Conservation (phyloP, 2,888 invertebrate species). For the Ligdia adustata region DNA sequence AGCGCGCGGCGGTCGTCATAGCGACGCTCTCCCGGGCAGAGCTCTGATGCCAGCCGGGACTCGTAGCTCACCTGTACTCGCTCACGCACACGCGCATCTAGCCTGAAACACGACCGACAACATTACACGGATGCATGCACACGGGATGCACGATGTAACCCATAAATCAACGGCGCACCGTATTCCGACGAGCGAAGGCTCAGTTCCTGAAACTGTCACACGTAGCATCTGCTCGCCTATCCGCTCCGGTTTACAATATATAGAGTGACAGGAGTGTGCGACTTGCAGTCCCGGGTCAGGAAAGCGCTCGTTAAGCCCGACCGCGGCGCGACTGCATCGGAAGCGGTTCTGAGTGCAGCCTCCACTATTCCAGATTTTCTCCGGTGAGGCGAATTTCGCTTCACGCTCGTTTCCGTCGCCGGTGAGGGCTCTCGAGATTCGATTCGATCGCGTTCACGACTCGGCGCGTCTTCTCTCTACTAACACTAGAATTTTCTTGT, state of each 20-base stretch:
- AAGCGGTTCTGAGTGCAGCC: slow-evolving; percentile 50
- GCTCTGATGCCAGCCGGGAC: slow-evolving; percentile 30
- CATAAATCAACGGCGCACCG: slow-evolving; percentile 45
- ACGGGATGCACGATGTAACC: slow-evolving; percentile 42
- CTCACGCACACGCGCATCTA: slow-evolving; percentile 28
- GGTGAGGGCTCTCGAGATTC: slow-evolving; percentile 50
- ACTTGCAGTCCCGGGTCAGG: slow-evolving; percentile 56
- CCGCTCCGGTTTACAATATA: slow-evolving; percentile 48
- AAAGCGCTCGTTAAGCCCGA: slow-evolving; percentile 58
- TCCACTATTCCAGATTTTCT: slow-evolving; percentile 46
- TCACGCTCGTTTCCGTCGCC: slow-evolving; percentile 43
- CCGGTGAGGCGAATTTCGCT: slow-evolving; percentile 43
- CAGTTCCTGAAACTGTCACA: slow-evolving; percentile 22
- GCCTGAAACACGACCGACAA: slow-evolving; percentile 49
- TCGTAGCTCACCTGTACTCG: not conserved
- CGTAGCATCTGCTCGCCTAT: slow-evolving; percentile 38
- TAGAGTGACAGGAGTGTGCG: slow-evolving; percentile 48
- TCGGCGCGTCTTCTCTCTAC: slow-evolving; percentile 57
- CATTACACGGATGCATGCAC: slow-evolving; percentile 62
- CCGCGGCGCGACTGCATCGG: slow-evolving; percentile 58
- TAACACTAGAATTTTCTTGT: slow-evolving; percentile 47
- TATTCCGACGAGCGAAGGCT: slow-evolving; percentile 50
- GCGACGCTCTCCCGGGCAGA: slow-evolving; percentile 66
- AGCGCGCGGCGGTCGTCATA: slow-evolving; percentile 67
- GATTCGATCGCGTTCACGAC: slow-evolving; percentile 63